Evolutionary conservation across 2,113 vertebrate species (phyloP), one percentile per base, ranked within the genome.

Genomic region (Larimichthys polyactis): DNA sequence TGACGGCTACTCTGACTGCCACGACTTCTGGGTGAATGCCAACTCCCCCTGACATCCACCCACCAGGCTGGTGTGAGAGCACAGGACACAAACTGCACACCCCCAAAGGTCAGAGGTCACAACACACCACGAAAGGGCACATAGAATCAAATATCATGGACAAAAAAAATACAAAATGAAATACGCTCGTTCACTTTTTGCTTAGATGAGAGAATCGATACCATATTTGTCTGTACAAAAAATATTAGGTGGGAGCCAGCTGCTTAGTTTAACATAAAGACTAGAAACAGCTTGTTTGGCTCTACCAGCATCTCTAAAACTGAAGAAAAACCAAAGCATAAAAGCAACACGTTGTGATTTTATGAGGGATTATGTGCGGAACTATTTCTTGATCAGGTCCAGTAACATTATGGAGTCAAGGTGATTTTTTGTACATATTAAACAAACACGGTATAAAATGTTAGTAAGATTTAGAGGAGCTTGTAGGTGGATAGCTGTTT

Each of bases 21-120:
- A 99, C 0, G 98, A 99, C 94, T 99, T 99, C 94, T 99, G 98
- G 98, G 96, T 99, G 87, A 99, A 99, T 5, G 97, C 96, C 59
- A 97, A 98, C 91, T 98, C 96, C 11, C 95, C 97, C 0, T n/a
- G 97, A 99, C 92, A 96, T 99, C 91, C 98, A 99, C 79, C 95
- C 97, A 0, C 94, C 96, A 1, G 98, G 97, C 83, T 99, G 98
- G 98, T 98, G 97, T 82, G 98, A 99, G 91, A 97, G 96, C 93
- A 99, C 97, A 0, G 97, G 96, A 14, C 98, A 99, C 94, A 98
- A 96, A 80, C 94, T 99, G 71, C 97, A 99, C 91, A 98, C 97
- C 51, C 98, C 98, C 0, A 99, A 98, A 98, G 98, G 98, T 99
- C 94, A 96, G 95, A 84, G 22, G 55, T 76, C 40, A 84, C 11